Evolutionary conservation across 1,140 invertebrate species (phyloP), one percentile per base, ranked within the genome.

Genomic region (Alviniconcha marisindica): DNA sequence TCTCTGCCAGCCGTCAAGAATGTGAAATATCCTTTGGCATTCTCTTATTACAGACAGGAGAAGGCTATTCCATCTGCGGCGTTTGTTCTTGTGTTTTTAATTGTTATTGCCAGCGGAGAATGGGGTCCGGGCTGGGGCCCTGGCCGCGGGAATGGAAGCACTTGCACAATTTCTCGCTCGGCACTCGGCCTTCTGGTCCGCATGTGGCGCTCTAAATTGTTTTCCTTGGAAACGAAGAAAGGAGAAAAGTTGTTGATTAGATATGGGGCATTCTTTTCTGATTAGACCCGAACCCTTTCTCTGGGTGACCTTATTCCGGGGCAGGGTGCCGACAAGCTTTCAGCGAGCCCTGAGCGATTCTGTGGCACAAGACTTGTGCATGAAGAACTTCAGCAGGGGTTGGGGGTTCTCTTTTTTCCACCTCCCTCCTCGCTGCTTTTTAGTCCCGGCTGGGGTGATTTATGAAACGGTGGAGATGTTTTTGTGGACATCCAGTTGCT

Each of bases 21-120:
- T 79, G 77, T 60, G 31, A 79, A 79, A 60, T 79, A 79, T 79
- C 54, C 77, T 60, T 60, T 38, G 54, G 44, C 51, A 79, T 54
- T 60, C 51, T 56, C 48, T 38, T 79, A 51, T 56, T 79, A 56
- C 48, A 79, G 77, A 60, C 48, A 60, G 54, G 54, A 36, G 54
- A 79, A 79, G 77, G 48, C 54, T 79, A 79, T 79, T 79, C 77
- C 77, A 79, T 79, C 77, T 79, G 77, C 40, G 33, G 28, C 48
- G 77, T 51, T 51, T 79, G 77, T 79, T 79, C 77, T 79, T 36
- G 33, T 56, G 48, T 79, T 38, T 79, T 79, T 79, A 79, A 79
- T 79, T 79, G 77, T 79, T 79, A 79, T 79, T 79, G 54, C 48
- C 54, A 60, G n/a, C 54, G 77, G 33, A 31, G 77, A 60, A 79